Conservation (phyloP, 2,888 invertebrate genomes). For the Leptopilina syphax region DNA sequence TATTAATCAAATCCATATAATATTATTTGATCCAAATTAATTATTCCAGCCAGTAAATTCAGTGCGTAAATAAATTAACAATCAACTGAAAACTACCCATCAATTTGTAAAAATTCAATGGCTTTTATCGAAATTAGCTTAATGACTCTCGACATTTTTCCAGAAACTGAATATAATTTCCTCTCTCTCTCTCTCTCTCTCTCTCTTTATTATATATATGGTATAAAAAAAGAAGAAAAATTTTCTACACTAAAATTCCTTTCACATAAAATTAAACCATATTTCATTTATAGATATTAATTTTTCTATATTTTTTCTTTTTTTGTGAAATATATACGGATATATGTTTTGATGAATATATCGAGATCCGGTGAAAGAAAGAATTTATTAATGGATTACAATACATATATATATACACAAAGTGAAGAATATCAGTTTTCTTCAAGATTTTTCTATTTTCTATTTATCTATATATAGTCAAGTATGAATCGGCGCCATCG, state of each 20-base stretch:
- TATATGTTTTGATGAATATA: neutral
- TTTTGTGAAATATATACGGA: neutral
- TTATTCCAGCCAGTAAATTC: no score
- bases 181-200: neutral
- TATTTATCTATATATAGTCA: no score
- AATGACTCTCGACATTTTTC: neutral
- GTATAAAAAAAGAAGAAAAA: neutral
- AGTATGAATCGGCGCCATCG: slow-evolving; percentile 17
- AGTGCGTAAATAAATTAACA: neutral
- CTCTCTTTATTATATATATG: neutral
- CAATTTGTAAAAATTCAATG: neutral
- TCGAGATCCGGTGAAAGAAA: slow-evolving; percentile 19
- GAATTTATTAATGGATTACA: slow-evolving; percentile 26
- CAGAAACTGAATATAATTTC: neutral
- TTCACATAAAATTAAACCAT: neutral
- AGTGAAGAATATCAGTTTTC: neutral
- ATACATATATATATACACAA: neutral
- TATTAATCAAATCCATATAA: no score
- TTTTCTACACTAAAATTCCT: neutral
- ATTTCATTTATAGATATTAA: slow-evolving; percentile 26
- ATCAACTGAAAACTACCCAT: neutral
- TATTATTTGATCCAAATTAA: no score
- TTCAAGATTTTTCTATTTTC: neutral
- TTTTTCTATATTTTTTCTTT: neutral
- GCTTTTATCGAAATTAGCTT: neutral